Evolutionary conservation across 2,797 vertebrate species (phyloP), one percentile per base, ranked within the genome.

Genomic region (Notolabrus celidotus): DNA sequence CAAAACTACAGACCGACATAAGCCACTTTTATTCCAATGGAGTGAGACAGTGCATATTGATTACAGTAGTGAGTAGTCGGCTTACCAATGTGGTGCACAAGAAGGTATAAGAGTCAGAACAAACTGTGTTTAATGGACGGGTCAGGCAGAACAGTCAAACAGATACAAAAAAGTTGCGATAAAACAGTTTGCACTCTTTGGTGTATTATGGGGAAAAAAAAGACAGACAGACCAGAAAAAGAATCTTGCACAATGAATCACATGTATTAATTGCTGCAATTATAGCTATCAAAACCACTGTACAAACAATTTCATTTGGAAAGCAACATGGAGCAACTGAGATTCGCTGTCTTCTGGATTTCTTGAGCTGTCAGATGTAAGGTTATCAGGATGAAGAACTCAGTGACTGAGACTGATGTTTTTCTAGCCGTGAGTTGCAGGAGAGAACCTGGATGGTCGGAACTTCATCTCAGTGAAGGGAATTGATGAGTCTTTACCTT

Each of bases 381-480:
- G 43, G 17, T 52, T 65, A 66, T 64, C 31, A 39, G 20, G 39
- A 8, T 20, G 43, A 10, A 54, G 39, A 43, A 34, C 23, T 34
- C 9, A 9, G 12, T 20, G 19, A 43, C 42, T 23, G 39, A 34
- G 29, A 19, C 51, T n/a, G 57, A 31, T 42, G 20, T 15, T 47
- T 58, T 51, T 62, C 91, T 91, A 94, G 74, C 93, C 90, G 27
- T 93, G 92, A 77, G 87, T 89, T 67, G 85, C 85, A n/a, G 87
- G 83, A 19, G 86, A 89, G 79, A 92, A 92, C 38, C 85, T 88
- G 61, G 89, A 87, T 0, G 94, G 94, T 65, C 93, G 89, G 72
- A 94, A 89, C 85, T 95, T 95, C 96, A 98, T 98, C 93, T 98
- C 96, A 22, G 95, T 95, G 89, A 96, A 97, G 50, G 96, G 94